A percentile compares a stretch with the other conserved stretches of the same genome.
phyloP scores from a whole-genome alignment of 2,888 invertebrate genomes.

The Liposcelis brunnea region DNA sequence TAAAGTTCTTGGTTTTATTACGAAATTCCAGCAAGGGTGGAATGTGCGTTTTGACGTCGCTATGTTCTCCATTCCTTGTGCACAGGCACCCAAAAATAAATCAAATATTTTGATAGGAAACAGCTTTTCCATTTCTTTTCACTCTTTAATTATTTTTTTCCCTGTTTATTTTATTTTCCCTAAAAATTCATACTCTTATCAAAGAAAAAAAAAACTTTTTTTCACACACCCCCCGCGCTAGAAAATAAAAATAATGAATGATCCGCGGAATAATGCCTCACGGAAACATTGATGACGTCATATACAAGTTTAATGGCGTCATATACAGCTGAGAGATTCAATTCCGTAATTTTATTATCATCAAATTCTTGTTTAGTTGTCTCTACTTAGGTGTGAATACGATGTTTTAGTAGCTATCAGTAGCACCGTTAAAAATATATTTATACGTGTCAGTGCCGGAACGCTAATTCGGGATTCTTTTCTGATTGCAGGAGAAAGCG shows the following conservation, averaged over 20 bases:
- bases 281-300: too few species aligned
- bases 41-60: conserved; percentile 10
- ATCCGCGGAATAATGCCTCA: too few species aligned
- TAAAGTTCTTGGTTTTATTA: conserved; percentile 2
- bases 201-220: too few species aligned
- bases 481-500: conserved; percentile 42
- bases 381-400: conserved; percentile 5
- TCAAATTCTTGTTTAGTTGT: background rate
- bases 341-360: too few species aligned
- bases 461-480: conserved; percentile 4
- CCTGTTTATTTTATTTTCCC: background rate
- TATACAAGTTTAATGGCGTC: too few species aligned
- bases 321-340: too few species aligned
- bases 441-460: background rate
- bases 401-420: too few species aligned
- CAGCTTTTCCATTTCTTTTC: conserved; percentile 6
- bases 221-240: too few species aligned
- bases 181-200: too few species aligned
- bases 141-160: conserved; percentile 7
- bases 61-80: conserved; percentile 10
- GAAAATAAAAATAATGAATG: too few species aligned
- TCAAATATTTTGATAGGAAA: conserved; percentile 8
- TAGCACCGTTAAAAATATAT: conserved; percentile 11
- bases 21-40: conserved; percentile 6
- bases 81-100: conserved; percentile 1